phyloP scores from a whole-genome alignment of 2,797 vertebrate genomes.

The Apogon talboti region DNA sequence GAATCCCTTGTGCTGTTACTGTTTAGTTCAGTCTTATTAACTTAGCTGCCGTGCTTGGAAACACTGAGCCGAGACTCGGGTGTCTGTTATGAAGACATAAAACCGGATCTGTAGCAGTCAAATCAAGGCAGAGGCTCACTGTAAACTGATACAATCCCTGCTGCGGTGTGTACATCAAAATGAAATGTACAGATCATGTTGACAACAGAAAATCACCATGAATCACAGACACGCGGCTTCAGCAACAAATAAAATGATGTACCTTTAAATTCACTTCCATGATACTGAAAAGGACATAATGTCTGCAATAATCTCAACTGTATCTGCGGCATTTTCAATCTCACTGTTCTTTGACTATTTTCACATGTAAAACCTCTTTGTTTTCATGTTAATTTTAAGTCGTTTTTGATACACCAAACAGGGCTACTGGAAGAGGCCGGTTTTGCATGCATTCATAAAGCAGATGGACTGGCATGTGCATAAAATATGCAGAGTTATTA shows the following conservation, averaged over 20 bases:
- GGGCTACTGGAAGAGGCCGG: slow-evolving; percentile 45
- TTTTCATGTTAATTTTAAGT: slow-evolving; percentile 23
- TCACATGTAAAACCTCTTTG: neutral
- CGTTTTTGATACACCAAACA: slow-evolving; percentile 47
- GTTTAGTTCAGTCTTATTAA: slow-evolving; percentile 28
- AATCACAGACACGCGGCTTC: neutral
- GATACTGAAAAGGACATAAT: slow-evolving; percentile 14
- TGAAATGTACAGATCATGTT: slow-evolving; percentile 11
- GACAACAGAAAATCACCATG: slow-evolving; percentile 7
- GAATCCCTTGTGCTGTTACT: slow-evolving; percentile 33
- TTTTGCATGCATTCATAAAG: slow-evolving; percentile 71
- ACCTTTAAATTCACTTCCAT: slow-evolving; percentile 7
- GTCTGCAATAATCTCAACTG: slow-evolving; percentile 12
- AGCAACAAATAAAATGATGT: slow-evolving; percentile 21
- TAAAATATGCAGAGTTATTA: slow-evolving; percentile 78
- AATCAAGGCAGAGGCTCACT: slow-evolving; percentile 7
- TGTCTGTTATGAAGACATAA: slow-evolving; percentile 7
- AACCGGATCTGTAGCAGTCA: slow-evolving; percentile 8
- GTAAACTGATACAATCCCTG: slow-evolving; percentile 22
- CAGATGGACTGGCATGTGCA: slow-evolving; percentile 75
- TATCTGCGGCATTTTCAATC: slow-evolving; percentile 22
- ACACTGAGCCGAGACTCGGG: slow-evolving; percentile 12
- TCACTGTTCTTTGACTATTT: neutral
- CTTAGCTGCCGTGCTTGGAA: slow-evolving; percentile 12
- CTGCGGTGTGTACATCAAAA: slow-evolving; percentile 4